These are phyloP conservation scores for Gobionotothen gibberifrons DNA, from an alignment of 2,797 vertebrate species.

Conservation along the genomic window DNA sequence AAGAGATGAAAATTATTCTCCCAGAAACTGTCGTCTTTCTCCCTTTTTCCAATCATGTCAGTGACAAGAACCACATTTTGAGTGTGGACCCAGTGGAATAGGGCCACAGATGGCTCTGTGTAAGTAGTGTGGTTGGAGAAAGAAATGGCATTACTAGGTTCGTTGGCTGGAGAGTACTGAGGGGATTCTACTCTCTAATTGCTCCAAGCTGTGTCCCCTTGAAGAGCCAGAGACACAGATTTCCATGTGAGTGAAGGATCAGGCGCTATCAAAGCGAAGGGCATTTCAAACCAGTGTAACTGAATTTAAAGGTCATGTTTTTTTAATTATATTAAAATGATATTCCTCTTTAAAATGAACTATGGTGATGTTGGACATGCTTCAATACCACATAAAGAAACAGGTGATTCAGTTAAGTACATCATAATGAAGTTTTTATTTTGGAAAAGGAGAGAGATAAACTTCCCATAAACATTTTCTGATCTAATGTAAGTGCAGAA, in stretches of 20 bases:
- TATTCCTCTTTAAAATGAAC: neutral
- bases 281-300: constrained; percentile 20
- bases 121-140: constrained; percentile 70
- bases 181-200: constrained; percentile 79
- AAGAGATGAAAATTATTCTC: neutral
- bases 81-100: constrained; percentile 69
- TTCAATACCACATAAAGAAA: constrained; percentile 26
- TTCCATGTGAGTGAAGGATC: constrained; percentile 41
- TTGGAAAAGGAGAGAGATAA: constrained; percentile 84
- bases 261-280: constrained; percentile 28
- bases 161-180: constrained; percentile 65
- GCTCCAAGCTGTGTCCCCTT: constrained; percentile 83
- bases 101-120: constrained; percentile 78
- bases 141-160: constrained; percentile 77
- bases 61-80: constrained; percentile 66
- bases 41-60: constrained; percentile 57
- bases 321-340: neutral
- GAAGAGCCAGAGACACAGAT: constrained; percentile 61
- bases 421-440: constrained; percentile 83
- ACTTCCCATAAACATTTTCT: constrained; percentile 84
- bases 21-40: constrained; percentile 43
- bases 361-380: neutral
- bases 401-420: constrained; percentile 40
- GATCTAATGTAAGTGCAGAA: constrained; percentile 82
- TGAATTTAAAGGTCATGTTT: constrained; percentile 24